Evolutionary conservation across 2,113 vertebrate species (phyloP).

Genomic region (Bubo blakistoni): DNA sequence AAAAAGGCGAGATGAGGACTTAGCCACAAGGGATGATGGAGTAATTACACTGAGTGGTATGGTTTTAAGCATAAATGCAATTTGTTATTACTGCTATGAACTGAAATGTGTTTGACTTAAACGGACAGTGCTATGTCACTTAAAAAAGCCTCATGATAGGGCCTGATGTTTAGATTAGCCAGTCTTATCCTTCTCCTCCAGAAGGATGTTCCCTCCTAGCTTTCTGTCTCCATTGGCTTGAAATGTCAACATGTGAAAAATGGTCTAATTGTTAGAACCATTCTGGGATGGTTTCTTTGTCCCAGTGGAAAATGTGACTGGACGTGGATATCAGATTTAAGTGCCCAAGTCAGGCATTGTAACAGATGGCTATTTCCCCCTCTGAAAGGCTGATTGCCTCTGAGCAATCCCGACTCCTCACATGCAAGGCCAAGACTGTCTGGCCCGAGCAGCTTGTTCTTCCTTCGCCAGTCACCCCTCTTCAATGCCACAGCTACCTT

Average conservation of each 20-base stretch:
- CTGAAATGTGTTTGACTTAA: background rate
- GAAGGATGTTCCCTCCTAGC: background rate
- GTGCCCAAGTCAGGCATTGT: background rate
- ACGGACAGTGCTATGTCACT: background rate
- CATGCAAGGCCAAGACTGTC: background rate
- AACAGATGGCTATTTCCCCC: background rate
- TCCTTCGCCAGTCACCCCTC: background rate
- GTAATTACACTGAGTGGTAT: conserved; percentile 2
- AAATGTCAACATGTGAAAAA: background rate
- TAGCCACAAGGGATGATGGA: background rate
- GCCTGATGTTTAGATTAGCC: background rate
- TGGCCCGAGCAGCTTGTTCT: background rate
- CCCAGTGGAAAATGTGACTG: background rate
- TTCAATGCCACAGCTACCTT: background rate
- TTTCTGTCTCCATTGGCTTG: background rate
- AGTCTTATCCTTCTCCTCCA: background rate
- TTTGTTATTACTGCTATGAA: background rate
- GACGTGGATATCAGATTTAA: background rate
- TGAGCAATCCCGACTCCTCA: accelerated
- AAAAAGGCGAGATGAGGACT: background rate
- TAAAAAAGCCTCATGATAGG: background rate
- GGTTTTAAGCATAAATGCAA: background rate
- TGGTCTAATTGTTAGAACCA: background rate
- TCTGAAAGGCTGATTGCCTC: background rate
- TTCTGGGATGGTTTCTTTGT: background rate